These are phyloP conservation scores for Macrophya alboannulata DNA, from an alignment of 2,888 invertebrate species.

Conservation along the genomic window DNA sequence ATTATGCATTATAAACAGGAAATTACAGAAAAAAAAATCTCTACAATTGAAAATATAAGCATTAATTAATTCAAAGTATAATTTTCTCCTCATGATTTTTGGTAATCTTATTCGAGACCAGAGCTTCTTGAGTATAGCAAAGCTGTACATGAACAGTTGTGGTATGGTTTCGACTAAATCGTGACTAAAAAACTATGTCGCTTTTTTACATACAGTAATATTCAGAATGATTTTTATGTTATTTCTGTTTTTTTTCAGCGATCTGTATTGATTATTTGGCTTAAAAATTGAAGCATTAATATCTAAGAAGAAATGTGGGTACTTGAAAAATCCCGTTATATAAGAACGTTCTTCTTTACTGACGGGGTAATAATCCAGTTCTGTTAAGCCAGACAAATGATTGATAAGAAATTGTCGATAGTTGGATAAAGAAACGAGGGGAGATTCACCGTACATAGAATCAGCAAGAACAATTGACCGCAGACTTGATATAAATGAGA, in stretches of 20 bases:
- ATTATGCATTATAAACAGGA: background rate
- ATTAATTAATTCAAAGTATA: background rate
- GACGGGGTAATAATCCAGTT: conserved; percentile 64
- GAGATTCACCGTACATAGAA: conserved; percentile 68
- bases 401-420: conserved; percentile 65
- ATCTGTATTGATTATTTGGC: background rate
- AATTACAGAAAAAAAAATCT: background rate
- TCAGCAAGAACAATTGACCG: conserved; percentile 64
- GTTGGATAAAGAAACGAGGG: conserved; percentile 63
- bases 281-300: background rate
- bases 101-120: background rate
- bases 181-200: background rate
- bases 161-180: background rate
- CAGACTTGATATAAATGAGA: conserved; percentile 61
- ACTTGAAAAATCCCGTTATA: conserved; percentile 51
- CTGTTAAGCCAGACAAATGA: conserved; percentile 62
- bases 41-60: background rate
- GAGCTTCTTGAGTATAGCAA: background rate
- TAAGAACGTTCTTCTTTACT: conserved; percentile 61
- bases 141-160: background rate
- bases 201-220: background rate
- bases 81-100: background rate
- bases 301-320: background rate
- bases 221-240: background rate
- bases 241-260: background rate